Evolutionary conservation across 2,888 invertebrate genomes (phyloP).

Genomic region (Acanthosepion pharaonis): DNA sequence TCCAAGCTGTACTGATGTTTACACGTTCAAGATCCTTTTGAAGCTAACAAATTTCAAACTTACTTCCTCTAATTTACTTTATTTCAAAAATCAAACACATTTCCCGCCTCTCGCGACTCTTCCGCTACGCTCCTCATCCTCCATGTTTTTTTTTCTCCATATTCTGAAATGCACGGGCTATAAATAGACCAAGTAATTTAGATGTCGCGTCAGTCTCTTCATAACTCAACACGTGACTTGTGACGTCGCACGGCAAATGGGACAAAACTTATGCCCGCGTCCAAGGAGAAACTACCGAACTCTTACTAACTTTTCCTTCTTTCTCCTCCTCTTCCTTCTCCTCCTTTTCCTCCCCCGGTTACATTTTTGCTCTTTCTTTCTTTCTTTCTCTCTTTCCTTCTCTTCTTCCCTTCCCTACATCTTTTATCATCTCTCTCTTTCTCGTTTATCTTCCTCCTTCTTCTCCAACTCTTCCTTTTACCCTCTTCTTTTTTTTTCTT

Average conservation of each 20-base stretch:
- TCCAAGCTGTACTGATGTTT: background rate
- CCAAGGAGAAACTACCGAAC: background rate
- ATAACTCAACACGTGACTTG: background rate
- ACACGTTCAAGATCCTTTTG: background rate
- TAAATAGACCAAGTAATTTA: background rate
- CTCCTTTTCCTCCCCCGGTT: background rate
- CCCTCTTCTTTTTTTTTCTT: background rate
- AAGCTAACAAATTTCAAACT: background rate
- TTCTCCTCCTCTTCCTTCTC: background rate
- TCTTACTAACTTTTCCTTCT: background rate
- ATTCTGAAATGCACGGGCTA: background rate
- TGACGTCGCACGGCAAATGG: background rate
- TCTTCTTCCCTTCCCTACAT: background rate
- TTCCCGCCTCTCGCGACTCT: background rate
- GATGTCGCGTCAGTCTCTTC: background rate
- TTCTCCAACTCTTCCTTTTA: background rate
- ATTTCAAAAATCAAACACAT: background rate
- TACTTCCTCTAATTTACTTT: background rate
- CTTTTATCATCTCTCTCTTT: background rate
- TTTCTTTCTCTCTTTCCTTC: background rate
- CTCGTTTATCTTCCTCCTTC: background rate
- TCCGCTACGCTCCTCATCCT: background rate
- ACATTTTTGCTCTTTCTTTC: background rate
- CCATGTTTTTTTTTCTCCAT: background rate
- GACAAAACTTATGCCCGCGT: background rate